phyloP scores from a whole-genome alignment of 2,888 invertebrate genomes.

The Pseudanteris insignis region DNA sequence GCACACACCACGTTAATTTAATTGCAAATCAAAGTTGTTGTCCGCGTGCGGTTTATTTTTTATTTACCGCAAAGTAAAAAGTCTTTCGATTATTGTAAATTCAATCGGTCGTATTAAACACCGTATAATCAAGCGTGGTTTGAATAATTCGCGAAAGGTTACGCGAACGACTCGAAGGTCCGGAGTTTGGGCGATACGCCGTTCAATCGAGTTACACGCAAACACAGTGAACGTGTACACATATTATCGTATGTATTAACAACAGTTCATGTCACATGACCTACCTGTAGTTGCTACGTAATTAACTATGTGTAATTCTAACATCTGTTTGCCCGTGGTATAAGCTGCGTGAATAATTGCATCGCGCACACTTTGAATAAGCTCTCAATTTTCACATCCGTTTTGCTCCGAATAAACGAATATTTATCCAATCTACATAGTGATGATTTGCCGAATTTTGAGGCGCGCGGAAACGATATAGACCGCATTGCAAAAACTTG shows the following conservation, averaged over 20 bases:
- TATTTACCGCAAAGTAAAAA: too few relatives aligned
- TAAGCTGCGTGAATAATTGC: slow-evolving; percentile 13
- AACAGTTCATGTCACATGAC: slow-evolving; percentile 19
- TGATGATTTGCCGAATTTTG: slow-evolving; percentile 4
- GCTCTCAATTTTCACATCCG: slow-evolving; percentile 3
- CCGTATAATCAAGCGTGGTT: too few relatives aligned
- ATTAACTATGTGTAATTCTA: slow-evolving; percentile 31
- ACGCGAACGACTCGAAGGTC: too few relatives aligned
- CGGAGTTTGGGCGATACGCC: too few relatives aligned
- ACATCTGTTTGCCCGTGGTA: slow-evolving; percentile 17
- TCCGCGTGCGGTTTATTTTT: too few relatives aligned
- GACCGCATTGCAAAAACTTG: too few relatives aligned
- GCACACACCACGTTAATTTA: not conserved
- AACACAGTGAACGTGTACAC: slow-evolving; percentile 13
- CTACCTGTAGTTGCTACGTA: slow-evolving; percentile 20
- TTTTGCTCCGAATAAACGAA: slow-evolving; percentile 10
- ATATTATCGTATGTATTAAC: slow-evolving; percentile 16
- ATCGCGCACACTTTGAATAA: slow-evolving; percentile 2
- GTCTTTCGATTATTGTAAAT: too few relatives aligned
- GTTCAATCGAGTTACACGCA: too few relatives aligned
- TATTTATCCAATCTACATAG: slow-evolving; percentile 9
- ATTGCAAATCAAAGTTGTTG: too few relatives aligned
- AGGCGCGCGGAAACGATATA: too few relatives aligned
- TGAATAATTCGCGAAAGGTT: too few relatives aligned
- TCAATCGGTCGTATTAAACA: too few relatives aligned